Base-by-base conservation (phyloP, 2,888 invertebrate species). In the Volucella bombylans region DNA sequence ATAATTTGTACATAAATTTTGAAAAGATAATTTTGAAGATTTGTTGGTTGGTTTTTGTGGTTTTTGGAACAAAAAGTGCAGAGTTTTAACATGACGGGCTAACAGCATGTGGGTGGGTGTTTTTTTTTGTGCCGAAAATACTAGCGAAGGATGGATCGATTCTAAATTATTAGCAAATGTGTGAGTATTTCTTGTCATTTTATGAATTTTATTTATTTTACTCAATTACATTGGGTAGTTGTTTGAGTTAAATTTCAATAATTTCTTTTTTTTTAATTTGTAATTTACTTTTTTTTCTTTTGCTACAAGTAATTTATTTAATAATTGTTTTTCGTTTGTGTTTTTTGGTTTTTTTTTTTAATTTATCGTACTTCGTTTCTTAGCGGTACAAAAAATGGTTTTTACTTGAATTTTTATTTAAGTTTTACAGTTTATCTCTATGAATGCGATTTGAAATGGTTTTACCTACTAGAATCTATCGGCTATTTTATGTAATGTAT, bases 341-440 rank as follows among this genome's bases (percentile, higher is more conserved):
- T 68, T 4, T 39, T 45, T n/a, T 1, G 18, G 18, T 18, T 81
- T 47, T 18, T 81, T 47, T 18, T 39, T 15, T 59, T 43, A 18
- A 67, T 64, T 83, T 71, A 79, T 83, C 79, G 79, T 83, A 83
- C 83, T 83, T 83, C 80, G 80, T 79, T 83, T 83, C 49, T 83
- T 80, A 76, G 79, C 71, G 83, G 83, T 83, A 83, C 83, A 83
- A 83, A 83, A 83, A 62, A 62, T 72, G 12, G 47, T 50, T 62
- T 14, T 69, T 23, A 12, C 14, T 80, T 52, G 52, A 14, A 57
- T 64, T 38, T 23, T 52, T 73, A 31, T 47, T 50, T 39, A 65
- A 8, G 39, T 50, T 67, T 68, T 55, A 55, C 31, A 2, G 45
- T 61, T 71, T 54, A 23, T 67, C 62, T 49, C 3, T 47, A 77